Percentiles rank a stretch among this genome's conserved stretches.
These are phyloP conservation scores for Diuraphis noxia DNA, from an alignment of 1,140 invertebrate species.

Conservation along the genomic window DNA sequence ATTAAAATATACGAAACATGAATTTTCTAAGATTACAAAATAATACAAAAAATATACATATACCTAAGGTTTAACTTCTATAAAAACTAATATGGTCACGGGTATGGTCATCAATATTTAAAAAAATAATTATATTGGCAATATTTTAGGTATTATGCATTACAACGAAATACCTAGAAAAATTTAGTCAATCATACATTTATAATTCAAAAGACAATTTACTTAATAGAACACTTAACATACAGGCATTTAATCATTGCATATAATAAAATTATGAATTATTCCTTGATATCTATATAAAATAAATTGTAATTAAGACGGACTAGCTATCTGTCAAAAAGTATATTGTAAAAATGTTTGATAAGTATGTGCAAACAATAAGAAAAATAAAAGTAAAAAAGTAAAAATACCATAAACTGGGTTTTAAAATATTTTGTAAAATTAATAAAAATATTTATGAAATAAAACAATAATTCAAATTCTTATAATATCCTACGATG, in stretches of 20 bases:
- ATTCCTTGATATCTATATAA: background rate
- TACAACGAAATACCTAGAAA: background rate
- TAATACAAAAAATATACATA: background rate
- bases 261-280: background rate
- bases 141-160: background rate
- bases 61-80: background rate
- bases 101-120: background rate
- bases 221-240: background rate
- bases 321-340: background rate
- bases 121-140: background rate
- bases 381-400: background rate
- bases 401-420: background rate
- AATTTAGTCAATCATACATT: background rate
- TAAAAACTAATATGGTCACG: background rate
- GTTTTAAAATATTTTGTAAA: background rate
- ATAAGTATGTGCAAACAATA: background rate
- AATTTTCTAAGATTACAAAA: background rate
- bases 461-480: background rate
- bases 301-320: background rate
- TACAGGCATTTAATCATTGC: background rate
- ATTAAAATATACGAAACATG: background rate
- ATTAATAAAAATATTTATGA: background rate
- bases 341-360: background rate
- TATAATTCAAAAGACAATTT: background rate
- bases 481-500: background rate